Conservation (phyloP, 2,888 invertebrate genomes). For the Amphimallon solstitiale region DNA sequence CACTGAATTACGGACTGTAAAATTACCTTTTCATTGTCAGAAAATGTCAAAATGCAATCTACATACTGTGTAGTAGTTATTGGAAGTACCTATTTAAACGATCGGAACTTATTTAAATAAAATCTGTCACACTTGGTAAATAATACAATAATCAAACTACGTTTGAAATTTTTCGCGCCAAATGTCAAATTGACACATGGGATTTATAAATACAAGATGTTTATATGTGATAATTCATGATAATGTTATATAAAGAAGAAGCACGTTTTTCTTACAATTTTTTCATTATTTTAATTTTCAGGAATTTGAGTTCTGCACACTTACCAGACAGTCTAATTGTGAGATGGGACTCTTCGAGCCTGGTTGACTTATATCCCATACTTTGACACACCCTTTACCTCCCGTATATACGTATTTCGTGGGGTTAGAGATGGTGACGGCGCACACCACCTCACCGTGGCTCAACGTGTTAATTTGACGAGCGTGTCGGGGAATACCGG, state of each 20-base stretch:
- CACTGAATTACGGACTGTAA: too few relatives aligned
- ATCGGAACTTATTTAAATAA: too few relatives aligned
- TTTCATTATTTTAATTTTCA: too few relatives aligned
- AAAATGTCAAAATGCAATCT: too few relatives aligned
- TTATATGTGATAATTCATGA: not conserved
- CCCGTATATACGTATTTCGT: slow-evolving; percentile 95
- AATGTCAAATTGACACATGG: too few relatives aligned
- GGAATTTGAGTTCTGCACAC: too few relatives aligned
- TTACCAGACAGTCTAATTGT: slow-evolving; percentile 90
- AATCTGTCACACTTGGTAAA: too few relatives aligned
- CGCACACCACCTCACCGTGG: slow-evolving; percentile 97
- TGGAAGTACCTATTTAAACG: too few relatives aligned
- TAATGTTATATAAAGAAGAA: not conserved
- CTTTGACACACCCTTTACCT: slow-evolving; percentile 96
- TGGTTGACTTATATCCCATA: slow-evolving; percentile 95
- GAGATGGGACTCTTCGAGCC: slow-evolving; percentile 88
- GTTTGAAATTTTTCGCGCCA: too few relatives aligned
- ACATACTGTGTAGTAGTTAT: too few relatives aligned
- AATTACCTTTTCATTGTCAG: too few relatives aligned
- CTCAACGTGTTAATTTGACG: slow-evolving; percentile 91
- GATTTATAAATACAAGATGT: not conserved
- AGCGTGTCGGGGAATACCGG: slow-evolving; percentile 93
- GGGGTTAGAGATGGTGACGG: slow-evolving; percentile 94
- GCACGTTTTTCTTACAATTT: not conserved
- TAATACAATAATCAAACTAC: too few relatives aligned